Base-by-base conservation (phyloP, 1,140 invertebrate genomes). In the Anastatus disparis region DNA sequence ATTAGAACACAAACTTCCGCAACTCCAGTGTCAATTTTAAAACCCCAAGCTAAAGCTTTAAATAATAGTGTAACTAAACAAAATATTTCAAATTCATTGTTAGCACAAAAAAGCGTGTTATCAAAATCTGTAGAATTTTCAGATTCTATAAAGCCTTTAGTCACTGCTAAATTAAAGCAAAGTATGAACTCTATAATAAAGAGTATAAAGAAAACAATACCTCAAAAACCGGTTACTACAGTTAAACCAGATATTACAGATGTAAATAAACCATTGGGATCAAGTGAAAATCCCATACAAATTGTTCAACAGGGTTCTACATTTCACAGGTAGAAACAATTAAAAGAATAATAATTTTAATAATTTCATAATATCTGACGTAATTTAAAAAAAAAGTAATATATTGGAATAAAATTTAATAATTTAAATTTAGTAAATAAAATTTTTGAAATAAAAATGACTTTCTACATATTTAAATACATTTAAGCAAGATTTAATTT, bases 211-310 rank as follows among this genome's bases (percentile, higher is more conserved):
- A 70, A 70, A 10, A 31, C 68, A 2, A 40, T 58, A 46, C 12
- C 68, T 56, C 66, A 73, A 50, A 53, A 56, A 58, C 10, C 64
- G 48, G 55, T 72, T 4, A 66, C 69, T 6, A 15, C 48, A 12
- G 1, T 55, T 12, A 77, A 76, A 35, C 27, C 31, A 20, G 75
- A 78, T 62, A 26, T 63, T 53, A 61, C 71, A 1, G 73, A 80
- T 69, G 38, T 46, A 20, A 74, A 61, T 12, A 85, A 84, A 58
- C 86, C 89, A 22, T 73, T 89, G 12, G 89, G 89, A 15, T 89
- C 88, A 12, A 89, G 87, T 76, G 87, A 88, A 72, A 91, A 91
- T 81, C 89, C 90, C 4, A 90, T 91, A 71, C 87, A 90, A 77
- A 88, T 91, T 46, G 87, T 91, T 38, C 90, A 91, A 67, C 89